Evolutionary conservation across 1,140 invertebrate genomes (phyloP).

Genomic region (Oppia nitens): DNA sequence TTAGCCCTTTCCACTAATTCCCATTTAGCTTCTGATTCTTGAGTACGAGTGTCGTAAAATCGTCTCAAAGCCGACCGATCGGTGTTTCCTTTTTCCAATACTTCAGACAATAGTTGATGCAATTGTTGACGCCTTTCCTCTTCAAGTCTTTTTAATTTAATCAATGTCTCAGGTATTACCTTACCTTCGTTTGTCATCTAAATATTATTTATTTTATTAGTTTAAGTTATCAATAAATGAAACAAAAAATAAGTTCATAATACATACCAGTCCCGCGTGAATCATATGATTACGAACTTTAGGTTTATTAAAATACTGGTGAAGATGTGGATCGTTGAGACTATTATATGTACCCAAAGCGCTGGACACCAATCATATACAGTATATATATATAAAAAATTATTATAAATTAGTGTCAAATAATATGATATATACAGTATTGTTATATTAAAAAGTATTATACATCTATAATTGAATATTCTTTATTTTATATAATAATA

Average conservation of each 20-base stretch:
- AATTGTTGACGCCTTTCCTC: neutral
- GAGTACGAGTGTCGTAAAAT: neutral
- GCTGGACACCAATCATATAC: too few relatives aligned
- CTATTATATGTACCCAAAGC: conserved; percentile 7
- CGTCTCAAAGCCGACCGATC: neutral
- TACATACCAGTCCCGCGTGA: conserved; percentile 2
- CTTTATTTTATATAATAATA: neutral
- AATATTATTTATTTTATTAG: neutral
- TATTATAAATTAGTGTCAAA: neutral
- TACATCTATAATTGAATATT: neutral
- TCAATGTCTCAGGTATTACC: neutral
- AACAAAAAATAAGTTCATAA: neutral
- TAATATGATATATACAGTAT: too few relatives aligned
- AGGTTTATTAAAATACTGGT: conserved; percentile 1
- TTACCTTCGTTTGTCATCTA: neutral
- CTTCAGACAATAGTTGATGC: neutral
- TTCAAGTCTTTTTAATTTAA: neutral
- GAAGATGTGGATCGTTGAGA: conserved; percentile 14
- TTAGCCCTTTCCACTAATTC: neutral
- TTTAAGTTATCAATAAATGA: neutral
- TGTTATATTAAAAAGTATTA: neutral
- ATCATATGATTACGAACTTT: conserved; percentile 2
- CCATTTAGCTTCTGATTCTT: neutral
- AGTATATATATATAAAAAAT: too few relatives aligned
- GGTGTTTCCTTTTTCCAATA: neutral